Conservation (phyloP, 1,140 invertebrate genomes). For the Caenorhabditis remanei region DNA sequence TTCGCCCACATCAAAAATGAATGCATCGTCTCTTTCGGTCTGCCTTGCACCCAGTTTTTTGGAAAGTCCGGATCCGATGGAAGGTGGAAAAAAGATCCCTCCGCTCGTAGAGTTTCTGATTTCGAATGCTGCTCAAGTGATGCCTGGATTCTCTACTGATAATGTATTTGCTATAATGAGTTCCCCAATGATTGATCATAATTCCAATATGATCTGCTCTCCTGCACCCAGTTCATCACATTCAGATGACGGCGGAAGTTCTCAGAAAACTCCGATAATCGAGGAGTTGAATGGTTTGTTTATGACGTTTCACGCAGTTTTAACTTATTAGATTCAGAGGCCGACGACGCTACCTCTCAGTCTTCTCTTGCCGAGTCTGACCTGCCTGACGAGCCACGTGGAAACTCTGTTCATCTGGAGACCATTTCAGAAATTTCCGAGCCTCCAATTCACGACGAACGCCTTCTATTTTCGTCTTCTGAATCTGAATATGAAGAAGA, state of each 20-base stretch:
- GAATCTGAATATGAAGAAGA: constrained; percentile 54
- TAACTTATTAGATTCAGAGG: background rate
- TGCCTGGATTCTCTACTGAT: constrained; percentile 60
- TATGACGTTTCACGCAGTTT: background rate
- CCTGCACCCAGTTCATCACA: constrained; percentile 28
- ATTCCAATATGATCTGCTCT: constrained; percentile 56
- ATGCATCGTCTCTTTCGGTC: constrained; percentile 61
- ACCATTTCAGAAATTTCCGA: constrained; percentile 38
- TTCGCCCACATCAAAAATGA: constrained; percentile 62
- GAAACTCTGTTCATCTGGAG: constrained; percentile 5
- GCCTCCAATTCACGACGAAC: constrained; percentile 28
- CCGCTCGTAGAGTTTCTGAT: constrained; percentile 65
- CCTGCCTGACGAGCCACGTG: constrained; percentile 17
- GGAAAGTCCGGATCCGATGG: constrained; percentile 63
- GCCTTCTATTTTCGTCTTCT: constrained; percentile 55
- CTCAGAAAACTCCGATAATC: constrained; percentile 62
- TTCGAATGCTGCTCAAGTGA: constrained; percentile 62
- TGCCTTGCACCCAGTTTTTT: constrained; percentile 66
- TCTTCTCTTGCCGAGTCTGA: constrained; percentile 58
- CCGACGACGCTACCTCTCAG: constrained; percentile 55
- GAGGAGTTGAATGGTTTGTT: constrained; percentile 58
- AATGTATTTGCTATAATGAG: constrained; percentile 51
- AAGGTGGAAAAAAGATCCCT: constrained; percentile 62
- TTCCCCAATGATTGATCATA: constrained; percentile 46
- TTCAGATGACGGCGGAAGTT: constrained; percentile 49